Base-by-base conservation (phyloP, 2,888 invertebrate species). In the Drosophila melanosoma region DNA sequence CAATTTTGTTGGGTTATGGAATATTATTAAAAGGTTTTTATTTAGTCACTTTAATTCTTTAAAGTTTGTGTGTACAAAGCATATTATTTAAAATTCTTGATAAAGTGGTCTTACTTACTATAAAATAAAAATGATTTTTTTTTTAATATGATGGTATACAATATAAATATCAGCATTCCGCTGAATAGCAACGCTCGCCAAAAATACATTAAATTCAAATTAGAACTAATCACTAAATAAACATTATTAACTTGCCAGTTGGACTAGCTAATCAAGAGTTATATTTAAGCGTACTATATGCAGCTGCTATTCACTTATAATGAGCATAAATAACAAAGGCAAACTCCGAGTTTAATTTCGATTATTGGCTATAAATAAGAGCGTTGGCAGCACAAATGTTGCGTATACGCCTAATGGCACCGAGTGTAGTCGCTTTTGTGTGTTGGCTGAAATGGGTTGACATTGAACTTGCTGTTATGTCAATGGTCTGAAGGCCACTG, bases 401-500 rank as follows among this genome's bases (percentile, higher is more conserved):
- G 76, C 63, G 76, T 61, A 79, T 73, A 78, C 81, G 81, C 72
- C 68, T 65, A 40, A 53, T 76, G 45, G 48, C 52, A n/a, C 52
- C 29, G 7, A 11, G 20, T 12, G 26, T 23, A 45, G 45, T 8
- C 23, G 45, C 2, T 45, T 45, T 12, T 12, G 40, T 61, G 8
- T 29, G 54, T 54, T n/a, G 12, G n/a, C 17, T 60, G 58, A 45
- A 64, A 58, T 48, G 64, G 76, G 52, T 74, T 90, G 90, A 89
- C 87, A 90, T 87, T 87, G 87, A 87, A 87, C 87, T 87, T 87
- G 88, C 54, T 54, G 68, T 67, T 66, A 60, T 72, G 66, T 86
- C 90, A 78, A 89, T 87, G 77, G 32, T 29, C 36, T 52, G 70
- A 84, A 87, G 83, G 83, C 80, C 79, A 67, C 23, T 29, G 56